Percentiles rank a stretch among this genome's conserved stretches.
phyloP scores from a whole-genome alignment of 2,113 vertebrate genomes.

The Eurypyga helias region DNA sequence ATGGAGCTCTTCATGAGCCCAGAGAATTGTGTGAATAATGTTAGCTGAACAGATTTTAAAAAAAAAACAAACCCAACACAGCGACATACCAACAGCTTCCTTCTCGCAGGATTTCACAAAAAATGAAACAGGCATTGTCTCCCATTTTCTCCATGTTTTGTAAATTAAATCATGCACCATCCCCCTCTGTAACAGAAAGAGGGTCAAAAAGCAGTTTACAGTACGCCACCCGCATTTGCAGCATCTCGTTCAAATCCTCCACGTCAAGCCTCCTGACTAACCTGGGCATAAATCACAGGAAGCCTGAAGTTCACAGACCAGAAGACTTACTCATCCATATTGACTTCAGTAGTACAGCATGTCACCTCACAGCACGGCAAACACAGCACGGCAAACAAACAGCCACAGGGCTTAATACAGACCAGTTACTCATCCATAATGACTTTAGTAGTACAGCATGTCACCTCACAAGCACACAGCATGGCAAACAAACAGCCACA shows the following conservation, averaged over 20 bases:
- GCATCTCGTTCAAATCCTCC: neutral
- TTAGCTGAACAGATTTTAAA: neutral
- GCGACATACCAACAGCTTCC: too few species aligned
- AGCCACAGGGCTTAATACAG: neutral
- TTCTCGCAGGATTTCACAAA: neutral
- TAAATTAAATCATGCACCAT: neutral
- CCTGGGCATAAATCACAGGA: neutral
- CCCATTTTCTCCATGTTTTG: neutral
- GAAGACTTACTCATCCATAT: neutral
- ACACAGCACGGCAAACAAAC: neutral
- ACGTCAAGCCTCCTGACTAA: neutral
- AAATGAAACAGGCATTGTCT: neutral
- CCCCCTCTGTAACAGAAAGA: neutral
- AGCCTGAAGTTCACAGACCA: neutral
- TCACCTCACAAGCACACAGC: neutral
- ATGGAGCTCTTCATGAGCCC: neutral
- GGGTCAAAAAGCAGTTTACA: neutral
- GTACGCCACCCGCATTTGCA: neutral
- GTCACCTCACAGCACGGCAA: neutral
- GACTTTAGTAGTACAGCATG: neutral
- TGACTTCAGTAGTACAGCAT: neutral
- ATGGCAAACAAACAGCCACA: neutral
- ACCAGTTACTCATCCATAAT: neutral
- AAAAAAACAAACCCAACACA: neutral
- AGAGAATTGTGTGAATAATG: neutral